These are phyloP conservation scores for Panthera tigris DNA, from an alignment of 2,113 vertebrate species.

Conservation along the genomic window DNA sequence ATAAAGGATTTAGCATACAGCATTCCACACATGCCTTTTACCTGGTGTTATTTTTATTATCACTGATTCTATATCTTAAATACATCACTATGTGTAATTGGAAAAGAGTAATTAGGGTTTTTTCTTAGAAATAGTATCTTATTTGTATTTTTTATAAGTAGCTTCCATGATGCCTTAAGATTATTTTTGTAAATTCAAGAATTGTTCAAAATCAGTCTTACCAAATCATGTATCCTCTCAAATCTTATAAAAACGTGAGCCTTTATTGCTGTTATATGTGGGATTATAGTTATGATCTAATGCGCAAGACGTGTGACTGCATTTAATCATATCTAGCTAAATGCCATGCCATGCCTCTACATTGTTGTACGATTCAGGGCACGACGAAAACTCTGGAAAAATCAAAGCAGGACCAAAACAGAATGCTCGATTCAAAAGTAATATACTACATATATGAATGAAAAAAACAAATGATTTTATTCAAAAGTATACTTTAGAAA, in stretches of 20 bases:
- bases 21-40: neutral
- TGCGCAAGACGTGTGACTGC: neutral
- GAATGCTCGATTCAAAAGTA: neutral
- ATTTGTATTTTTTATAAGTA: neutral
- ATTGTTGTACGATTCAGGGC: neutral
- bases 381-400: neutral
- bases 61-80: neutral
- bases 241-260: neutral
- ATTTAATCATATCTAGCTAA: neutral
- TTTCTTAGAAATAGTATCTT: neutral
- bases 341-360: neutral
- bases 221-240: neutral
- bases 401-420: neutral
- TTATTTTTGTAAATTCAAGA: conserved; percentile 17
- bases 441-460: neutral
- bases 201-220: neutral
- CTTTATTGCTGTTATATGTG: neutral
- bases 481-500: neutral
- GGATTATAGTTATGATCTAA: neutral
- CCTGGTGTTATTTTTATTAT: neutral
- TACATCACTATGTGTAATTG: neutral
- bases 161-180: neutral
- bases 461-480: neutral
- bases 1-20: neutral
- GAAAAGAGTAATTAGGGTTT: neutral